Evolutionary conservation across 2,888 invertebrate genomes (phyloP).

Genomic region (Sphaerophoria rueppellii): DNA sequence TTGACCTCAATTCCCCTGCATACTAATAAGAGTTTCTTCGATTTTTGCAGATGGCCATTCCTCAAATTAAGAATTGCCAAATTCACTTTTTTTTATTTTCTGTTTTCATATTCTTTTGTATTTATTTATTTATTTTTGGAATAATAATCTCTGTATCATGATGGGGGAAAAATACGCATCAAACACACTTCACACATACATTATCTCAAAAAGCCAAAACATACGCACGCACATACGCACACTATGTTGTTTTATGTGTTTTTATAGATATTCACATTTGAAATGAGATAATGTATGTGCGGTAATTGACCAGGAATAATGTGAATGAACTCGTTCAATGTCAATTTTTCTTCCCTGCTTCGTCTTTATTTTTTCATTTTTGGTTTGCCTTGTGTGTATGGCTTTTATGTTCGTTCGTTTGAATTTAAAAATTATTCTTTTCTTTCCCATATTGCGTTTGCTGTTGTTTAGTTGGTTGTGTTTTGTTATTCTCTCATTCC

Average conservation of each 20-base stretch:
- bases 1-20: constrained; percentile 32
- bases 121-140: constrained; percentile 7
- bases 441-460: constrained; percentile 23
- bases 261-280: constrained; percentile 26
- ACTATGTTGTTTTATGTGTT: constrained; percentile 2
- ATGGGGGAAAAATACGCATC: constrained; percentile 44
- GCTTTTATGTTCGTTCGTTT: constrained; percentile 33
- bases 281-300: constrained; percentile 74
- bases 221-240: constrained; percentile 37
- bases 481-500: constrained; percentile 10
- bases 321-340: constrained; percentile 83
- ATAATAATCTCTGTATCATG: constrained; percentile 24
- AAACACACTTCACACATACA: constrained; percentile 42
- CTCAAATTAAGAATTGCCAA: background rate
- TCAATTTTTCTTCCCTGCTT: constrained; percentile 76
- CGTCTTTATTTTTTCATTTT: constrained; percentile 22
- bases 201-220: constrained; percentile 26
- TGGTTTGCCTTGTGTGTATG: background rate
- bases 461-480: background rate
- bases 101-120: background rate
- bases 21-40: background rate
- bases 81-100: constrained; percentile 13
- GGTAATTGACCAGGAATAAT: constrained; percentile 79
- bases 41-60: background rate
- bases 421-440: constrained; percentile 47